Evolutionary conservation across 1,140 invertebrate genomes (phyloP).

Genomic region (Nasonia giraulti): DNA sequence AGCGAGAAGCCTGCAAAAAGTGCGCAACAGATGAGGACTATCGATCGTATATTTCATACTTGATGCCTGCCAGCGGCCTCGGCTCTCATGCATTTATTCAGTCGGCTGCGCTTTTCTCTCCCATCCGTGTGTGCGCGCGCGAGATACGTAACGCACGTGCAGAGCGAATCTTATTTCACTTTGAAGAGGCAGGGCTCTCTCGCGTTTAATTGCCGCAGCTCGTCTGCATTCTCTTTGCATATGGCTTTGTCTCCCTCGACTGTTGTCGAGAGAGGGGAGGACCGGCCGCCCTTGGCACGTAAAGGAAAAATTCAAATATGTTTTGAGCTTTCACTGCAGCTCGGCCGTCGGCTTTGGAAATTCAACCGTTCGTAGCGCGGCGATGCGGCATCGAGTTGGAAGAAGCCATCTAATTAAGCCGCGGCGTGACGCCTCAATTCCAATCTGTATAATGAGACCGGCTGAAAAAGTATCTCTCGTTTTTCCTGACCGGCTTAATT

Average conservation of each 20-base stretch:
- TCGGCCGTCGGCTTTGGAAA: neutral
- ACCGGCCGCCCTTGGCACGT: no score
- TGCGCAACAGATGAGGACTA: slow-evolving; percentile 57
- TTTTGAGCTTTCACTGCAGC: neutral
- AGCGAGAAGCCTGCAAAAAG: slow-evolving; percentile 47
- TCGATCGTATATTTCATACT: slow-evolving; percentile 44
- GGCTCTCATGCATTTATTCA: slow-evolving; percentile 38
- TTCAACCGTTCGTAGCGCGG: neutral
- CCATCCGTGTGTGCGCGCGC: neutral
- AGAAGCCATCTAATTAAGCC: neutral
- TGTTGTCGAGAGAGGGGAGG: neutral
- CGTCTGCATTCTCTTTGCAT: neutral
- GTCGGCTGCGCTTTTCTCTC: neutral
- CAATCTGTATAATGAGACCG: neutral
- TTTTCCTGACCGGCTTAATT: neutral
- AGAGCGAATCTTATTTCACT: slow-evolving; percentile 38
- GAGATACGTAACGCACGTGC: slow-evolving; percentile 27
- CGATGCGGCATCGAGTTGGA: neutral
- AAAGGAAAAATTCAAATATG: slow-evolving; percentile 1
- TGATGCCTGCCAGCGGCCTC: neutral
- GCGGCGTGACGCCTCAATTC: neutral
- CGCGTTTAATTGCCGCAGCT: slow-evolving; percentile 20
- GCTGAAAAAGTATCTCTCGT: neutral
- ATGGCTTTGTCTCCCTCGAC: neutral
- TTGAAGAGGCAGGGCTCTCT: neutral